A percentile compares a stretch with the other conserved stretches of the same genome.
phyloP scores from a whole-genome alignment of 2,888 invertebrate genomes.

The Podabrus alpinus region DNA sequence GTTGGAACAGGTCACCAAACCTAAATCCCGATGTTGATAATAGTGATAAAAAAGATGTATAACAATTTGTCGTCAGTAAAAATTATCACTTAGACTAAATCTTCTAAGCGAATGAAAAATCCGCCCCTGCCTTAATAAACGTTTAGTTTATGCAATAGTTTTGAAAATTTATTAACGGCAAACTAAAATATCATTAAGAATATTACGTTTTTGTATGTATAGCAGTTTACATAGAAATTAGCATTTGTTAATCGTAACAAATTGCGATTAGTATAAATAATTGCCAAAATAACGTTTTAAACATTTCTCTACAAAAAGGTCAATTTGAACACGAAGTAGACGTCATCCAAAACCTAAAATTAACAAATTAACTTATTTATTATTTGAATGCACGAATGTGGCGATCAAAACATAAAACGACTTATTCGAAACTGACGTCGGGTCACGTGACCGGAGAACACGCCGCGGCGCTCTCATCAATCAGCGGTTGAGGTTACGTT shows the following conservation, averaged over 20 bases:
- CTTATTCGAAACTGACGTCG: conserved; percentile 31
- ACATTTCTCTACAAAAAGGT: conserved; percentile 11
- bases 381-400: conserved; percentile 26
- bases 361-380: conserved; percentile 32
- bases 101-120: neutral
- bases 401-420: conserved; percentile 30
- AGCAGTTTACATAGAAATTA: neutral
- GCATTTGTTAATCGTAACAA: neutral
- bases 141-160: neutral
- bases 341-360: conserved; percentile 26
- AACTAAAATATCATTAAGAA: neutral
- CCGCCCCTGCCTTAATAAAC: neutral
- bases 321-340: conserved; percentile 20
- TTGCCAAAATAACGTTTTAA: neutral
- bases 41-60: neutral
- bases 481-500: conserved; percentile 33
- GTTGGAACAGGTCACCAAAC: neutral
- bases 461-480: conserved; percentile 34
- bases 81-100: neutral
- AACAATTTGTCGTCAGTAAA: neutral
- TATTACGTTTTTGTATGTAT: neutral
- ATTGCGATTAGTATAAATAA: neutral
- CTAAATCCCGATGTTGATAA: neutral
- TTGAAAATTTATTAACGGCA: neutral
- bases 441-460: conserved; percentile 29